Base-by-base conservation (phyloP, 1,140 invertebrate species). In the Cyclina sinensis region DNA sequence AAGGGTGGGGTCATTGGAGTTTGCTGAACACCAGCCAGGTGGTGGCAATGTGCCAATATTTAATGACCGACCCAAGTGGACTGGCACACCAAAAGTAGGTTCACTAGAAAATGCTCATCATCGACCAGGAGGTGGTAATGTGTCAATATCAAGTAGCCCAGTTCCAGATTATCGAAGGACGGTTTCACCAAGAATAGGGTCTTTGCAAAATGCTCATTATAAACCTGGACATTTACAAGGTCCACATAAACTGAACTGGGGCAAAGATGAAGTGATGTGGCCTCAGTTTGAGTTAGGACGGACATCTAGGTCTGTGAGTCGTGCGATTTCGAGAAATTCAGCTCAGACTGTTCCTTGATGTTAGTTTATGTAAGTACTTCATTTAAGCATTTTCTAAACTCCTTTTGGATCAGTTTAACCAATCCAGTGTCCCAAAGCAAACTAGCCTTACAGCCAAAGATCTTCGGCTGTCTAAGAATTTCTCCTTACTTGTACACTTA, bases 131-230 rank as follows among this genome's bases (percentile, higher is more conserved):
- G 94, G 93, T 9, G 93, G 92, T n/a, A 84, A 92, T 79, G 89
- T 83, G 43, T 89, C 86, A 68, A 90, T 94, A 74, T 59, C 57
- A 7, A 82, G 97, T 0, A 97, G 98, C 43, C 85, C 85, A 4
- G 98, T 98, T 94, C 95, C 99, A 88, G 98, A 98, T 92, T 99
- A 99, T 95, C 98, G 98, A 93, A 98, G 89, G 24, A 88, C 62
- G 37, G 78, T 68, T 21, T 81, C 78, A 12, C 68, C 92, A 98
- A 91, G 90, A 96, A 98, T 99, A 90, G 98, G 98, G 4, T 99
- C 98, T 4, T 95, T 99, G 93, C 97, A 98, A 18, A 99, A 99
- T 94, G 96, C 98, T 0, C 97, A 97, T 76, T 98, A 99, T 95
- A 87, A 87, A 65, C 85, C 85, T 24, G 76, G 85, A 80, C 85